Conservation (phyloP, 2,888 invertebrate species). For the Polymixis flavicincta region DNA sequence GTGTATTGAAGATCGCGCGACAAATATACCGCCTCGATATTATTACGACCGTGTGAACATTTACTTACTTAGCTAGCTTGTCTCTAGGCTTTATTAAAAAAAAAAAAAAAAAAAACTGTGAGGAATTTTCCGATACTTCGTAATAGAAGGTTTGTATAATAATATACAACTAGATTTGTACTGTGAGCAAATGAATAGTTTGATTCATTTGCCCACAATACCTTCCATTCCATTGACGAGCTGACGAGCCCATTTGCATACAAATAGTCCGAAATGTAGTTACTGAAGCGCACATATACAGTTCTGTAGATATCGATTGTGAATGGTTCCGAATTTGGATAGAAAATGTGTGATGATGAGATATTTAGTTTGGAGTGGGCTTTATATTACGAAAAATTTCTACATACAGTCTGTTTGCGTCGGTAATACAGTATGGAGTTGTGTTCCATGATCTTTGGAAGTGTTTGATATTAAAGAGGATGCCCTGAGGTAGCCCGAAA, state of each 20-base stretch:
- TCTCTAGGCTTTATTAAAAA: neutral
- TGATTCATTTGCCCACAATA: constrained; percentile 26
- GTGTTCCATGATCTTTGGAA: neutral
- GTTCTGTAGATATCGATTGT: constrained; percentile 14
- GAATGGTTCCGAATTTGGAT: constrained; percentile 29
- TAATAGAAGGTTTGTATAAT: neutral
- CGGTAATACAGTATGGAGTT: neutral
- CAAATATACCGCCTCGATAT: no score
- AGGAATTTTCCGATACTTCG: neutral
- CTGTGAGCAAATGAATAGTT: no score
- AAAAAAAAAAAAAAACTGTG: neutral
- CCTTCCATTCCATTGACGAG: constrained; percentile 26
- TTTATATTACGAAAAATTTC: neutral
- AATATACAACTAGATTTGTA: no score
- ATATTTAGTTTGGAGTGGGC: constrained; percentile 8
- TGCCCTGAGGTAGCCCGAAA: no score
- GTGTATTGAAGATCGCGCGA: no score
- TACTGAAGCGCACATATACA: constrained; percentile 17
- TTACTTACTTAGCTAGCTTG: no score
- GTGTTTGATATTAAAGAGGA: neutral
- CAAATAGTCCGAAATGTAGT: constrained; percentile 52
- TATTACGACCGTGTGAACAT: no score
- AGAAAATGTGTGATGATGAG: constrained; percentile 7
- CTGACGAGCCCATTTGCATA: constrained; percentile 46
- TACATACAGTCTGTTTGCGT: neutral